A percentile compares a stretch with the other conserved stretches of the same genome.
Evolutionary conservation across 2,797 vertebrate genomes (phyloP).

Genomic region (Alca torda): DNA sequence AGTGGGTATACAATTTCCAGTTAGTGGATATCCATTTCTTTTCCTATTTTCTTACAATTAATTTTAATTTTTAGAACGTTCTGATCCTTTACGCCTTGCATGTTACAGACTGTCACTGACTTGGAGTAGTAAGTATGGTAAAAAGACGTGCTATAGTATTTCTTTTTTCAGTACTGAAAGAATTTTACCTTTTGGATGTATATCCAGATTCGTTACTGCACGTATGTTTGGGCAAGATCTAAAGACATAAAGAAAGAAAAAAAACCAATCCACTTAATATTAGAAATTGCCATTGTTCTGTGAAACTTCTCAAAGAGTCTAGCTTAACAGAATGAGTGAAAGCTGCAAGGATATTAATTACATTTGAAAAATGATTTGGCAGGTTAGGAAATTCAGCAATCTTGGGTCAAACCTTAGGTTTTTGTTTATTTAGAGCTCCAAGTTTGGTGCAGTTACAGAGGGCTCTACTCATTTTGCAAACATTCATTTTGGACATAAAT

Average conservation of each 20-base stretch:
- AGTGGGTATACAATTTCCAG: background rate
- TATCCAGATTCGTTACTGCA: constrained; percentile 8
- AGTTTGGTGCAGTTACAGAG: background rate
- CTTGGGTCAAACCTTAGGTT: background rate
- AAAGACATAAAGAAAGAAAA: background rate
- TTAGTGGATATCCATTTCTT: background rate
- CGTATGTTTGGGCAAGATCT: constrained; percentile 56
- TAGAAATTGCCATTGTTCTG: background rate
- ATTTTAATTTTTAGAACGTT: background rate
- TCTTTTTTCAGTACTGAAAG: background rate
- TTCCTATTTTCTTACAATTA: background rate
- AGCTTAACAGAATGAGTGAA: background rate
- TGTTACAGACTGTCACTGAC: background rate
- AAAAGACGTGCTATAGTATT: background rate
- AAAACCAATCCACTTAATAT: background rate
- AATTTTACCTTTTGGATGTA: constrained; percentile 18
- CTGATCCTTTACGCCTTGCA: background rate
- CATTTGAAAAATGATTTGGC: background rate
- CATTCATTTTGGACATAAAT: constrained; percentile 25
- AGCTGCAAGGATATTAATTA: background rate
- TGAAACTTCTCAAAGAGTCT: background rate
- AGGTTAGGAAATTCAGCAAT: background rate
- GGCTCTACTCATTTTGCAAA: constrained; percentile 30
- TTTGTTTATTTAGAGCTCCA: constrained; percentile 25
- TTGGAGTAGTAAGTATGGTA: background rate